Evolutionary conservation across 2,888 invertebrate species (phyloP), one percentile per base, ranked within the genome.

Genomic region (Dione juno): DNA sequence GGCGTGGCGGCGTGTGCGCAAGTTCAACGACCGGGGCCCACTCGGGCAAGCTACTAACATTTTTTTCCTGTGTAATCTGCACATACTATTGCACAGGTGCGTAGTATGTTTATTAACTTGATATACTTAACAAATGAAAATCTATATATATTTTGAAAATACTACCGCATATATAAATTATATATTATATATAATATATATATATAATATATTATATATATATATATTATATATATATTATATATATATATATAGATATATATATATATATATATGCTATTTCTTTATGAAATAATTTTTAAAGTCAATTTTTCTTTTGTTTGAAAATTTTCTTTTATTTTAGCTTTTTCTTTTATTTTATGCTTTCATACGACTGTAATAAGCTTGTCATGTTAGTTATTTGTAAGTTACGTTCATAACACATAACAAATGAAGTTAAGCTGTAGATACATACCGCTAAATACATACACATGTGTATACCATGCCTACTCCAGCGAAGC

Each of bases 1-100:
- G 89, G 92, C 92, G 85, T 92, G 92, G 93, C 92, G 92, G 88
- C 90, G 88, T 80, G 76, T 73, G 82, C 86, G 84, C 85, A 79
- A 86, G 86, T 88, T 61, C 84, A 79, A 76, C 87, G 85, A 88
- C 90, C 91, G 92, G 92, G 92, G 86, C 85, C 86, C 85, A 84
- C 90, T 88, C 90, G 85, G 85, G 81, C 89, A 83, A 74, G 83
- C 83, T 80, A 52, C 66, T 83, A 85, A 86, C 85, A 57, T 37
- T 85, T 28, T 86, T 83, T 81, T 84, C 84, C 84, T 75, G 43
- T 69, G 72, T 74, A 67, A 74, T 77, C 76, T 69, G 74, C 76
- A 77, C 77, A 71, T 16, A 57, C 19, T 50, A 21, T 21, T 50
- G 11, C 16, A 9, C 3, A 48, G 48, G 9, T 48, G 16, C 48